These are phyloP conservation scores for Teleiodes luculella DNA, from an alignment of 2,888 invertebrate genomes.

Conservation along the genomic window DNA sequence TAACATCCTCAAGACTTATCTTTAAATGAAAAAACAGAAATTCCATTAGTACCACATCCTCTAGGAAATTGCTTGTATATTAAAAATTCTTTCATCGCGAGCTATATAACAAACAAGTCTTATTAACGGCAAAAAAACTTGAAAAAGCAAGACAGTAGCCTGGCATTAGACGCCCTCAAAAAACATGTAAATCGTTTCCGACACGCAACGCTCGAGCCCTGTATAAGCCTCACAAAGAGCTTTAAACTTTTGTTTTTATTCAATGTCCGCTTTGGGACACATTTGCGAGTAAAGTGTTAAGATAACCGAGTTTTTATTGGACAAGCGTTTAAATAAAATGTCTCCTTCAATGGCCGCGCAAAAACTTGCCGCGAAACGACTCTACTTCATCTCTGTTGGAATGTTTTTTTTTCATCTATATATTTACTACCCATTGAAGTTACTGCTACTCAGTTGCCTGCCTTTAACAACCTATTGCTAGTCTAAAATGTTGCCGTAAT, in stretches of 20 bases:
- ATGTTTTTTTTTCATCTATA: conserved; percentile 2
- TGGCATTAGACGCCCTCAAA: conserved; percentile 53
- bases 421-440: not conserved
- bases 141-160: conserved; percentile 67
- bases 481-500: too few relatives aligned
- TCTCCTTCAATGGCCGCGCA: conserved; percentile 1
- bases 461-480: too few relatives aligned
- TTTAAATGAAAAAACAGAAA: not conserved
- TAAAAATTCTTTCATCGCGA: conserved; percentile 34
- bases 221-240: conserved; percentile 18
- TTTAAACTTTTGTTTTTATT: conserved; percentile 17
- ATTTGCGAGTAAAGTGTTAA: conserved; percentile 11
- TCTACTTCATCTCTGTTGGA: not conserved
- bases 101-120: conserved; percentile 32
- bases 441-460: too few relatives aligned
- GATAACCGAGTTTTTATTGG: conserved; percentile 12
- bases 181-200: conserved; percentile 65
- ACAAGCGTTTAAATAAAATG: conserved; percentile 2
- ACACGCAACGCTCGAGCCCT: conserved; percentile 60
- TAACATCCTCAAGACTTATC: not conserved
- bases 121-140: conserved; percentile 47
- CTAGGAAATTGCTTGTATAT: conserved; percentile 23
- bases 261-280: conserved; percentile 14
- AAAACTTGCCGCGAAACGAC: not conserved
- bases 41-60: conserved; percentile 22